Evolutionary conservation across 2,797 vertebrate species (phyloP), one percentile per base, ranked within the genome.

Genomic region (Myioborus melanocephalus): DNA sequence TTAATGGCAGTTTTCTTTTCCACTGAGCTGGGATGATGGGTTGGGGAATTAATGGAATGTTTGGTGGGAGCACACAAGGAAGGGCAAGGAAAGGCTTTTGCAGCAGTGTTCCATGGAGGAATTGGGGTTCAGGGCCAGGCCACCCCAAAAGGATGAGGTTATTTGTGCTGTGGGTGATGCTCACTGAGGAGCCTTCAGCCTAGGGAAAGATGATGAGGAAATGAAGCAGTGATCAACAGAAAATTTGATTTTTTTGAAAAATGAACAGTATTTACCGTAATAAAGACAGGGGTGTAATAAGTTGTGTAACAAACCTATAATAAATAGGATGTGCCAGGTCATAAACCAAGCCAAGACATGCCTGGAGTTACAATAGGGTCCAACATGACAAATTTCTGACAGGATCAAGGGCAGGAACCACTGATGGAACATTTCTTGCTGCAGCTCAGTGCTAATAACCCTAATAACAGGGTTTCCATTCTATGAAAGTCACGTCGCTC

Each of bases 381-480:
- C 20, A 0, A 61, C 0, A 0, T 8, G 60, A 75, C 52, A n/a
- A 18, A 85, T 39, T 70, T 80, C 60, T 93, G 87, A 78, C 43
- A 46, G 1, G 2, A 55, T 20, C 16, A 55, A 57, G 50, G 70
- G 63, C 8, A 77, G 57, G 69, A 90, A 75, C 16, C 44, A 57
- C 44, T 35, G 72, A 77, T 35, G 60, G 55, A 94, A 91, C 64
- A 35, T 32, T 77, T 73, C 69, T 86, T 73, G 72, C 90, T 44
- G 80, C 3, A 90, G 71, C 49, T 93, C 46, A 50, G 18, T 1
- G 4, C 78, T 70, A 92, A 85, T 32, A 92, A 90, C 39, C 13
- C 46, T 75, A 92, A 94, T 72, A 75, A 93, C 39, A 75, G 90
- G 90, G 68, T 75, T 94, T 93, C 87, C 77, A 57, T 78, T 32